Percentiles rank a stretch among this genome's conserved stretches.
phyloP scores from a whole-genome alignment of 2,113 vertebrate genomes.

The Scytalopus superciliaris region DNA sequence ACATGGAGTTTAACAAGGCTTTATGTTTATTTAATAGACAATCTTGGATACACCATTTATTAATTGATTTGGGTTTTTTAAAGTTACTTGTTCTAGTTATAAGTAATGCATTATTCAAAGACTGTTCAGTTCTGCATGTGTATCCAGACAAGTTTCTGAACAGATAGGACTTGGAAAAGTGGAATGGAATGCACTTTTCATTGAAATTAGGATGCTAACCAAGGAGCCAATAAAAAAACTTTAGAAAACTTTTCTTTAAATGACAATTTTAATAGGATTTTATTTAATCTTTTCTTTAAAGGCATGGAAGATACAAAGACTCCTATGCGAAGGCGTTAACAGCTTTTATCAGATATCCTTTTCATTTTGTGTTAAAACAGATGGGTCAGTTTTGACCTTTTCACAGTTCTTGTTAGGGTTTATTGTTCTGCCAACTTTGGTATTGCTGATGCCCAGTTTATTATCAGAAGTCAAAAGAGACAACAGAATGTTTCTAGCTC shows the following conservation, averaged over 20 bases:
- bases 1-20: not conserved
- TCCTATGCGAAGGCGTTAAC: not conserved
- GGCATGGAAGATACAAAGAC: not conserved
- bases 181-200: not conserved
- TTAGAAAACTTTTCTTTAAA: not conserved
- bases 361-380: not conserved
- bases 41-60: not conserved
- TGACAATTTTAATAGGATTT: not conserved
- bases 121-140: not conserved
- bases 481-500: not conserved
- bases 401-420: not conserved
- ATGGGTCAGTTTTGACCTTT: constrained; percentile 17
- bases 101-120: not conserved
- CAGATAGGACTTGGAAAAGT: not conserved
- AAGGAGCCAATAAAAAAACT: not conserved
- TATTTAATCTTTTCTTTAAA: not conserved
- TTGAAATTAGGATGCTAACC: not conserved
- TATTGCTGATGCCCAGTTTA: not conserved
- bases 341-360: not conserved
- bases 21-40: not conserved
- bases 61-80: fast-evolving
- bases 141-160: not conserved
- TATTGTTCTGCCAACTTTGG: not conserved
- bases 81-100: not conserved
- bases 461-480: not conserved